Evolutionary conservation across 2,113 vertebrate genomes (phyloP).

Genomic region (Syrrhaptes paradoxus): DNA sequence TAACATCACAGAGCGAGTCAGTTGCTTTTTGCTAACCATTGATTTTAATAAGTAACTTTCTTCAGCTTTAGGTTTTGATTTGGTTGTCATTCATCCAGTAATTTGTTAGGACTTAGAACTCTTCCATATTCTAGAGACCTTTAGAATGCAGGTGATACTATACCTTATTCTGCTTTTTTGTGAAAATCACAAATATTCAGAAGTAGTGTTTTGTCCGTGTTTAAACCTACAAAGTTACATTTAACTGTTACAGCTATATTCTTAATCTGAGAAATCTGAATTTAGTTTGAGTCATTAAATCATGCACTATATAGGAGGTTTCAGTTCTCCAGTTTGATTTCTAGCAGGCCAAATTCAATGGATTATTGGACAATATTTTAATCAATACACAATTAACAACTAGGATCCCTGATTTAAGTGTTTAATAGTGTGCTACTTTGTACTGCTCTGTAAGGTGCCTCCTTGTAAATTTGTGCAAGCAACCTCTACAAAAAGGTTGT

Average conservation of each 20-base stretch:
- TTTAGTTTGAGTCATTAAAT: not conserved
- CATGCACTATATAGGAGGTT: not conserved
- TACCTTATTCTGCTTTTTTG: not conserved
- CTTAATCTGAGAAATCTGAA: not conserved
- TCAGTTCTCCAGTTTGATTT: not conserved
- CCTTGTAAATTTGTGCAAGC: not conserved
- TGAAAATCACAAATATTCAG: not conserved
- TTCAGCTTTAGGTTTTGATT: not conserved
- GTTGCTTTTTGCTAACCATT: not conserved
- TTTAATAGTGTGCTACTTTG: not conserved
- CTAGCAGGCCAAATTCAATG: not conserved
- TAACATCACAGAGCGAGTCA: not conserved
- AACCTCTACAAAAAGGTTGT: not conserved
- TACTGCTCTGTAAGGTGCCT: not conserved
- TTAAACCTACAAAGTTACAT: not conserved
- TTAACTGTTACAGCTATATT: not conserved
- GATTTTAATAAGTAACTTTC: not conserved
- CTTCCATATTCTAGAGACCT: not conserved
- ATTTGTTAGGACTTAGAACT: not conserved
- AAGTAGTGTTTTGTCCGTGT: not conserved
- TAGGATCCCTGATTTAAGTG: not conserved
- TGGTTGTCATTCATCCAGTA: not conserved
- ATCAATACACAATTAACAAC: not conserved
- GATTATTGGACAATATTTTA: not conserved
- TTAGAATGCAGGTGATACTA: not conserved